These are phyloP conservation scores for Phalanger gymnotis DNA, from an alignment of 2,797 vertebrate genomes.

Conservation along the genomic window DNA sequence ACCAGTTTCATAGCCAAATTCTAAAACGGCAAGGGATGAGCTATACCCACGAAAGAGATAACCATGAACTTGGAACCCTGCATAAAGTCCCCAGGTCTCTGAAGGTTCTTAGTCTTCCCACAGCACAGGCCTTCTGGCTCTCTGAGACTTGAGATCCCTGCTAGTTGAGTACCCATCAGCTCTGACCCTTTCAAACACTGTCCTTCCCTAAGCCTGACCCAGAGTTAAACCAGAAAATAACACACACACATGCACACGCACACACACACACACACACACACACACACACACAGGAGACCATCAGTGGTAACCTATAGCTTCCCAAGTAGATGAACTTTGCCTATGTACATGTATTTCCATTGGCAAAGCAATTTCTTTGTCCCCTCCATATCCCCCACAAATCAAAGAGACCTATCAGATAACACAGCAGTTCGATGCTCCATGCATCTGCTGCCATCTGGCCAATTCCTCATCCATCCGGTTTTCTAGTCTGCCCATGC, in stretches of 20 bases:
- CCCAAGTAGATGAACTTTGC: not conserved
- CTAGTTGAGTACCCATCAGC: not conserved
- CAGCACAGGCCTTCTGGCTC: not conserved
- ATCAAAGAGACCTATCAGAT: slow-evolving; percentile 15
- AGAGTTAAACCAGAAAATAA: not conserved
- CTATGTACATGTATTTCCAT: not conserved
- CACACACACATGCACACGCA: not conserved
- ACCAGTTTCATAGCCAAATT: not conserved
- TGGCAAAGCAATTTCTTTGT: not conserved
- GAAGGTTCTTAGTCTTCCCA: not conserved
- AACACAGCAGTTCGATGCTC: slow-evolving; percentile 11
- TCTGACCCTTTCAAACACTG: not conserved
- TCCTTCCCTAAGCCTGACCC: not conserved
- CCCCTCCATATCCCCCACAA: not conserved
- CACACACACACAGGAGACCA: not conserved
- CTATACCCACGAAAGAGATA: not conserved
- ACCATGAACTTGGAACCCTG: not conserved
- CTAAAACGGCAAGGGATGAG: not conserved
- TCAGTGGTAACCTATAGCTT: not conserved
- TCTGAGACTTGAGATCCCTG: not conserved
- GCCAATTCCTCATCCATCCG: slow-evolving; percentile 57
- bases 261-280: not conserved
- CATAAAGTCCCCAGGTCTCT: not conserved
- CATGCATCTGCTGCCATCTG: slow-evolving; percentile 62
- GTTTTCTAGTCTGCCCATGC: slow-evolving; percentile 57